phyloP scores from a whole-genome alignment of 2,888 invertebrate species.

The Pollenia angustigena region DNA sequence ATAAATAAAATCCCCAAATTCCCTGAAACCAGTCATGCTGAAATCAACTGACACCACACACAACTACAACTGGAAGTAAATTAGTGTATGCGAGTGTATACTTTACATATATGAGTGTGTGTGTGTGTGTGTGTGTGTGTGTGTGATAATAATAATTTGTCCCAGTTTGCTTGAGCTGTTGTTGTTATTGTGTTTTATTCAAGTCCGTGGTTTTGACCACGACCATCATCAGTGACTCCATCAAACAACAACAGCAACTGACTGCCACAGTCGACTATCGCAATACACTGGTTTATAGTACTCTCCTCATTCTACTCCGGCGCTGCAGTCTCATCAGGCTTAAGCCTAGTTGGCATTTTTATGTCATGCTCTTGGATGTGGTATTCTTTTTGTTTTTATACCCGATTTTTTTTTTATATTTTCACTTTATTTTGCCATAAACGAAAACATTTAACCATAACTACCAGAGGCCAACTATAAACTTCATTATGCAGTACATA shows the following conservation, averaged over 20 bases:
- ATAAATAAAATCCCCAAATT: conserved; percentile 54
- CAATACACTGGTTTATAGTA: not conserved
- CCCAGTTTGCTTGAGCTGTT: conserved; percentile 1
- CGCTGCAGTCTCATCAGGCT: conserved; percentile 29
- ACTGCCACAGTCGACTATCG: not conserved
- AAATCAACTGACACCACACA: conserved; percentile 38
- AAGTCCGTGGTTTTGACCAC: conserved; percentile 45
- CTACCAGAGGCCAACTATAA: conserved; percentile 6
- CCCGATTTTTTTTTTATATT: conserved; percentile 29
- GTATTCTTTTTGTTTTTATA: conserved; percentile 23
- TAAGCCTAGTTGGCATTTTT: conserved; percentile 52
- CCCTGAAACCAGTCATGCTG: conserved; percentile 49
- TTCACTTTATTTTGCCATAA: conserved; percentile 47
- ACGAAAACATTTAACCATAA: conserved; percentile 13
- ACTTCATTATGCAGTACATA: conserved; percentile 24
- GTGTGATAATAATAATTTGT: conserved; percentile 44
- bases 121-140: conserved; percentile 16
- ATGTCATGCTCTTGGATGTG: conserved; percentile 31
- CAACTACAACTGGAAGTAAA: not conserved
- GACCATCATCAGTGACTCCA: conserved; percentile 46
- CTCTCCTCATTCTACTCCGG: not conserved
- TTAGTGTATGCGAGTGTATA: not conserved
- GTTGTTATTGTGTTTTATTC: conserved; percentile 21
- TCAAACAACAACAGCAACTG: conserved; percentile 28
- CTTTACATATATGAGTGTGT: not conserved